Evolutionary conservation across 2,797 vertebrate species (phyloP).

Genomic region (Discoglossus pictus): DNA sequence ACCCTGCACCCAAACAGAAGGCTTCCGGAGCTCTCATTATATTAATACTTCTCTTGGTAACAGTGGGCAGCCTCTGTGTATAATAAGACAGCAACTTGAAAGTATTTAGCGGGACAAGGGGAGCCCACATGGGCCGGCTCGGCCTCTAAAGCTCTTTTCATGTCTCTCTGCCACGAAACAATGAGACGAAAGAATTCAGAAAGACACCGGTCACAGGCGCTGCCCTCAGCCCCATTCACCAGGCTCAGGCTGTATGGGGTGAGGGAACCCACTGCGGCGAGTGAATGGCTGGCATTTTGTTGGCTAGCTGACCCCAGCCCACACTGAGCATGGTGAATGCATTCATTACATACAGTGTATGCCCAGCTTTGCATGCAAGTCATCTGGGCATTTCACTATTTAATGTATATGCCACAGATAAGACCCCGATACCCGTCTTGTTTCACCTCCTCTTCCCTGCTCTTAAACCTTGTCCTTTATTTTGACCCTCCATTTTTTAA

Average conservation of each 20-base stretch:
- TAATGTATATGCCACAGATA: too few relatives aligned
- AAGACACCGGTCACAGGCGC: constrained; percentile 16
- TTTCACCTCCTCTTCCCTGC: too few relatives aligned
- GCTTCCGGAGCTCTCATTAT: constrained; percentile 19
- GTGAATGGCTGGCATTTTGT: constrained; percentile 29
- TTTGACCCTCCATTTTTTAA: too few relatives aligned
- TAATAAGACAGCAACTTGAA: neutral
- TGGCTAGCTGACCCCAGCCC: constrained; percentile 36
- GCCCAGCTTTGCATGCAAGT: neutral
- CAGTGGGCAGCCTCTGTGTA: constrained; percentile 15
- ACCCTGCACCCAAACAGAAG: neutral
- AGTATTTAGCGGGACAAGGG: constrained; percentile 23
- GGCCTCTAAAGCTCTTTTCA: constrained; percentile 33
- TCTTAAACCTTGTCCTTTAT: too few relatives aligned
- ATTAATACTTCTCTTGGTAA: constrained; percentile 1
- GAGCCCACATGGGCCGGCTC: constrained; percentile 7
- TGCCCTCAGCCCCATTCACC: constrained; percentile 36
- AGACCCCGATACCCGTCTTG: too few relatives aligned
- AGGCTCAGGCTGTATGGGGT: neutral
- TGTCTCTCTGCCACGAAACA: constrained; percentile 32
- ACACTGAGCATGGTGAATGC: constrained; percentile 26
- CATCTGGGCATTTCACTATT: too few relatives aligned
- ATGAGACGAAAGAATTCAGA: constrained; percentile 33
- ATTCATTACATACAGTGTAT: neutral
- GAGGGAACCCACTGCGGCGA: constrained; percentile 2